Base-by-base conservation (phyloP, 2,888 invertebrate species). In the Chloroclysta siterata region DNA sequence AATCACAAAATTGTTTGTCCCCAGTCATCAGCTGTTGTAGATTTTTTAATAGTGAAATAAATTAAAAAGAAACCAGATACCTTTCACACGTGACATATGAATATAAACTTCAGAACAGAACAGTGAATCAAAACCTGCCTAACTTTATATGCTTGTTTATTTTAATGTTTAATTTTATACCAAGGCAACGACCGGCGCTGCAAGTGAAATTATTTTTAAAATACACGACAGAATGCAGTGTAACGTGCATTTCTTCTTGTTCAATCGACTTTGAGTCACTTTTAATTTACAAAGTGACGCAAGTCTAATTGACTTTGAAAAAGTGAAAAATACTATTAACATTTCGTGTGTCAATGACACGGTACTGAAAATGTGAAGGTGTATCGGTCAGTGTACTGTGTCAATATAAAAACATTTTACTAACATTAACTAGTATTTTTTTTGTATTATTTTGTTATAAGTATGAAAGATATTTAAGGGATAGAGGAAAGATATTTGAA, bases 91-190 rank as follows among this genome's bases (percentile, higher is more conserved):
- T 53, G 28, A 64, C 48, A 54, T 41, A 56, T 36, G 79, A 76
- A 47, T 33, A 29, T 33, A 55, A 15, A 46, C 54, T 33, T 29
- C 66, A 73, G 74, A 71, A 70, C 71, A 66, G 69, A 67, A 77
- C 83, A 72, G 78, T 83, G 86, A 84, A 89, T 90, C 85, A 89
- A 84, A 89, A 82, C 79, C 75, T 71, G 81, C 77, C 82, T 84
- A 84, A 87, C 88, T 88, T 89, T 87, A 89, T 87, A 88, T 81
- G 81, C 77, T 71, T 90, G 90, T 91, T 89, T 90, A 85, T 90
- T 87, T 88, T 86, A 88, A 87, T 83, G 91, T 89, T 88, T 91
- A 90, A 91, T 89, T 91, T 89, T 90, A 90, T 83, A 85, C 85
- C 77, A 79, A 80, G 90, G 75, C 92, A 89, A 89, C 84, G 92